Conservation (phyloP, 2,888 invertebrate genomes). For the Macropis europaea region DNA sequence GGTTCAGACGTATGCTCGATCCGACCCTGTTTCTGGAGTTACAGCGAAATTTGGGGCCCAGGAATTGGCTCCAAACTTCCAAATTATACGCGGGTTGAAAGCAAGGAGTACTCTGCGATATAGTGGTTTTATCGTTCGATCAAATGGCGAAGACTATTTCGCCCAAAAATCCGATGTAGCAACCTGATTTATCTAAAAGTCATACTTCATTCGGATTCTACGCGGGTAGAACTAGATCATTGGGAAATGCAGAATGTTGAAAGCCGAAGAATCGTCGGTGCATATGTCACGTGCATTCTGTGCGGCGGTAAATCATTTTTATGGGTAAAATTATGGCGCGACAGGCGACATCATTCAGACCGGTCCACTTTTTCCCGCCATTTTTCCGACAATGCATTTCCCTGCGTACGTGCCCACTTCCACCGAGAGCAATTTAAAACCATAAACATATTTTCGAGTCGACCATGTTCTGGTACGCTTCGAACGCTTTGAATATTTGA, state of each 20-base stretch:
- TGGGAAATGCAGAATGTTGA: conserved; percentile 2
- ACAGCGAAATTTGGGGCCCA: too few species aligned
- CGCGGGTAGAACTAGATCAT: not conserved
- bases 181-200: not conserved
- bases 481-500: too few species aligned
- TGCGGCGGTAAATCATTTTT: conserved; percentile 17
- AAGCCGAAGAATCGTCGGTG: not conserved
- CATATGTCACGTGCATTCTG: conserved; percentile 2
- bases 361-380: not conserved
- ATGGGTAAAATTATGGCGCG: conserved; percentile 13
- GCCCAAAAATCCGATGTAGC: not conserved
- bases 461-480: too few species aligned
- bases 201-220: not conserved
- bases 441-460: too few species aligned
- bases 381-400: conserved; percentile 15
- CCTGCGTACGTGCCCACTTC: not conserved
- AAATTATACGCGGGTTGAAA: not conserved
- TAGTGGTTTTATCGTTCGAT: not conserved
- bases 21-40: too few species aligned
- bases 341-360: conserved; percentile 8
- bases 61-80: too few species aligned
- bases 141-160: not conserved
- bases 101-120: not conserved
- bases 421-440: too few species aligned
- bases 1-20: too few species aligned